These are phyloP conservation scores for Brachyptera putata DNA, from an alignment of 2,888 invertebrate genomes.

Conservation along the genomic window DNA sequence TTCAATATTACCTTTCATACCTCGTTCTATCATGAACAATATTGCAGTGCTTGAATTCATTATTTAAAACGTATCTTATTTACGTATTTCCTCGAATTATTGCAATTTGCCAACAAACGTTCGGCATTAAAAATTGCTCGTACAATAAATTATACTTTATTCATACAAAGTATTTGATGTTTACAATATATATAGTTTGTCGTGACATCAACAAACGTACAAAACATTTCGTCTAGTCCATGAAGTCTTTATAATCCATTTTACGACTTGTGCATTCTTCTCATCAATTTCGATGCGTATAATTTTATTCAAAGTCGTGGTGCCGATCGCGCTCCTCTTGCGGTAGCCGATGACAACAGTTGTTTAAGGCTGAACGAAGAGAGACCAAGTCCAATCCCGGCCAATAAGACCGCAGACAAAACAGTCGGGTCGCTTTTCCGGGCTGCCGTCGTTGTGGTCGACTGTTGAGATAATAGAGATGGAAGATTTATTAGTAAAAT, in stretches of 20 bases:
- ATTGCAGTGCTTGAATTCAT: too few relatives aligned
- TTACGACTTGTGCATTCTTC: too few relatives aligned
- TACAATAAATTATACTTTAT: background rate
- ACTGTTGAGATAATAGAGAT: background rate
- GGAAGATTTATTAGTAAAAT: too few relatives aligned
- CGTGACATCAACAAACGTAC: too few relatives aligned
- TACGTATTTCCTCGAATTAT: too few relatives aligned
- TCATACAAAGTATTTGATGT: too few relatives aligned
- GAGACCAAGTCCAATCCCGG: slow-evolving; percentile 55
- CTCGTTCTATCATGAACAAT: too few relatives aligned
- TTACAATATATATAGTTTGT: too few relatives aligned
- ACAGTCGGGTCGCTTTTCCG: slow-evolving; percentile 38
- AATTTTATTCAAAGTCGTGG: background rate
- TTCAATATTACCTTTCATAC: too few relatives aligned
- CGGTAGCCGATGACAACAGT: slow-evolving; percentile 44
- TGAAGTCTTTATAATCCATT: too few relatives aligned
- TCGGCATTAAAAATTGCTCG: background rate
- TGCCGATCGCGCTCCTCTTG: background rate
- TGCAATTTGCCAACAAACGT: background rate
- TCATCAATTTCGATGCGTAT: background rate
- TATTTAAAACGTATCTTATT: too few relatives aligned
- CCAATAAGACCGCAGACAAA: slow-evolving; percentile 54
- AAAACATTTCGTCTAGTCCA: too few relatives aligned
- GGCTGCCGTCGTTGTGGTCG: background rate
- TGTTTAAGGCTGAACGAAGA: slow-evolving; percentile 62